phyloP scores from a whole-genome alignment of 92 coral and sea anemone species.

The Parazoanthus swiftii region DNA sequence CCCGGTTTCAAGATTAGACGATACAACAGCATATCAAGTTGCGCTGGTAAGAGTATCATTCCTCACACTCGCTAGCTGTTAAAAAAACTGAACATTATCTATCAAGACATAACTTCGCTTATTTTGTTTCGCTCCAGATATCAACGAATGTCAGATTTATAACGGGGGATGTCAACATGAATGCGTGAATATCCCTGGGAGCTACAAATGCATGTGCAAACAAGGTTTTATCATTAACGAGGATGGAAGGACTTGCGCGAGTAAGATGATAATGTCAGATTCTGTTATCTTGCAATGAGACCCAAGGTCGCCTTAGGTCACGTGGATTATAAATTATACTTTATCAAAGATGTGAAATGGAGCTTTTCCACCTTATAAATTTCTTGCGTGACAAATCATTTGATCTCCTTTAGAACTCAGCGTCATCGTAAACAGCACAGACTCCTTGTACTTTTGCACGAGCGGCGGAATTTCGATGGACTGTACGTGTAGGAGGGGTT shows the following conservation, averaged over 20 bases:
- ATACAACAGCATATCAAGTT: not conserved
- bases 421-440: not conserved
- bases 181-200: slow-evolving; percentile 7
- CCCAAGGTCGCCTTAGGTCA: too few relatives aligned
- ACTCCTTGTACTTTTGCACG: not conserved
- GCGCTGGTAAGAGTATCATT: not conserved
- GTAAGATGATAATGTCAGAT: not conserved
- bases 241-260: slow-evolving; percentile 12
- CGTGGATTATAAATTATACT: too few relatives aligned
- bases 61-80: not conserved
- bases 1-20: slow-evolving; percentile 12
- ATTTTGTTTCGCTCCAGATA: not conserved
- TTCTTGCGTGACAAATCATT: too few relatives aligned
- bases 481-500: not conserved
- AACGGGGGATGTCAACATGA: slow-evolving; percentile 19
- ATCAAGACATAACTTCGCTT: not conserved
- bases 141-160: slow-evolving; percentile 8
- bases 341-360: too few relatives aligned
- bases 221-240: not conserved
- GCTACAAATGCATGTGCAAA: slow-evolving; percentile 18
- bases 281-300: not conserved
- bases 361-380: not conserved
- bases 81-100: not conserved
- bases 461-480: not conserved
- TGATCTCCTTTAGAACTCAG: not conserved